Percentiles rank a stretch among this genome's conserved stretches.
Evolutionary conservation across 2,113 vertebrate species (phyloP).

Genomic region (Hystrix brachyura): DNA sequence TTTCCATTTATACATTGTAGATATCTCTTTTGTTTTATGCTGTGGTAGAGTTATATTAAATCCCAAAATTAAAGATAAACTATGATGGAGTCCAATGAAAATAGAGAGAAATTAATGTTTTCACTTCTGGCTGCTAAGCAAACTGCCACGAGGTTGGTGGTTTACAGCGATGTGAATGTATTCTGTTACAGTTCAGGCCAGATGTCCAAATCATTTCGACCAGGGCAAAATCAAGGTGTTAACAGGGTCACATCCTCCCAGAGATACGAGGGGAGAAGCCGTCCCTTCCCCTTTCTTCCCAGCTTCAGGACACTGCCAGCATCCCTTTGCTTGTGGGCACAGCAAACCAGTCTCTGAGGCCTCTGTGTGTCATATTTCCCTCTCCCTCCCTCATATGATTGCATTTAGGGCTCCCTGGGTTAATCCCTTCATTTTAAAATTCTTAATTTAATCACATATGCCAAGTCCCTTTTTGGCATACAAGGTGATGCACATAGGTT

Average conservation of each 20-base stretch:
- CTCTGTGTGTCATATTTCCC: background rate
- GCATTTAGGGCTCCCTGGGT: background rate
- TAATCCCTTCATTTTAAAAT: background rate
- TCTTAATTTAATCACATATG: background rate
- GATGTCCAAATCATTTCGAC: background rate
- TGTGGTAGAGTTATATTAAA: background rate
- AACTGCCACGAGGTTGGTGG: background rate
- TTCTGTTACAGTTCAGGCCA: background rate
- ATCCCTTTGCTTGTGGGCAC: background rate
- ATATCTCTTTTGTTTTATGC: conserved; percentile 1
- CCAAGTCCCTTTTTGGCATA: background rate
- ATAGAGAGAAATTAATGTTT: background rate
- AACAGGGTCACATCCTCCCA: too few species aligned
- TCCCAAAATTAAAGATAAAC: conserved; percentile 40
- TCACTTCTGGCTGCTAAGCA: background rate
- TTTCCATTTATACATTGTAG: background rate
- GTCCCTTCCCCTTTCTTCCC: background rate
- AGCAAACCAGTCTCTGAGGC: background rate
- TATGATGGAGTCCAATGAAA: background rate
- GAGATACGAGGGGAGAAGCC: background rate
- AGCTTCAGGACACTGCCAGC: background rate
- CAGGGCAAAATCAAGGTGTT: background rate
- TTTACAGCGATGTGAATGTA: background rate
- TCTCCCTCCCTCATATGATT: background rate
- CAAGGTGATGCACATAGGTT: background rate